Conservation (phyloP, 2,797 vertebrate genomes). For the Pipistrellus nathusii region DNA sequence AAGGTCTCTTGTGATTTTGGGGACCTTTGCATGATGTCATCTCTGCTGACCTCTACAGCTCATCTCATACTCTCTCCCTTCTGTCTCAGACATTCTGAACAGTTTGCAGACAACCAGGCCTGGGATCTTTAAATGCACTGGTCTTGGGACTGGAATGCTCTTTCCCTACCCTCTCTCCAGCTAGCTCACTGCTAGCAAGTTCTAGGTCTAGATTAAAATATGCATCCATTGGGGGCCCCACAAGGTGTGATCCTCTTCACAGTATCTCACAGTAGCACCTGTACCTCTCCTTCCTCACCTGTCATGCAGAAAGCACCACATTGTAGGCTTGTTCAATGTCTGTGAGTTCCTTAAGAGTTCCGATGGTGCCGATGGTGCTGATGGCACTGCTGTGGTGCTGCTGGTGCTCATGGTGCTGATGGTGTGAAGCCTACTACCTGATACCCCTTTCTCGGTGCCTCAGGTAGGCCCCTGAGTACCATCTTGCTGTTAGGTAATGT, state of each 20-base stretch:
- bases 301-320: neutral
- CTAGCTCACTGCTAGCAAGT: neutral
- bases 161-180: neutral
- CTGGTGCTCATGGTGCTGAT: neutral
- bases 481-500: neutral
- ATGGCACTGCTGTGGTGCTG: neutral
- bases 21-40: neutral
- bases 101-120: neutral
- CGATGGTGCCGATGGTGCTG: no score
- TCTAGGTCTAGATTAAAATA: neutral
- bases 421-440: neutral
- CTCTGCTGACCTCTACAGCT: neutral
- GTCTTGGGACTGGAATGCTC: neutral
- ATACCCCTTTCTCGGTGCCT: neutral
- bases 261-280: neutral
- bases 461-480: neutral
- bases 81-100: neutral
- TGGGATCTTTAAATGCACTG: neutral
- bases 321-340: neutral
- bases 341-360: neutral
- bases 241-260: neutral
- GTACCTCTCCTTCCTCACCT: fast-evolving
- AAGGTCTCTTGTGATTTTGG: neutral
- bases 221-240: neutral
- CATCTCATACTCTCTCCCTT: neutral